Conservation (phyloP, 1,140 invertebrate genomes). For the Zaprionus ornatus region DNA sequence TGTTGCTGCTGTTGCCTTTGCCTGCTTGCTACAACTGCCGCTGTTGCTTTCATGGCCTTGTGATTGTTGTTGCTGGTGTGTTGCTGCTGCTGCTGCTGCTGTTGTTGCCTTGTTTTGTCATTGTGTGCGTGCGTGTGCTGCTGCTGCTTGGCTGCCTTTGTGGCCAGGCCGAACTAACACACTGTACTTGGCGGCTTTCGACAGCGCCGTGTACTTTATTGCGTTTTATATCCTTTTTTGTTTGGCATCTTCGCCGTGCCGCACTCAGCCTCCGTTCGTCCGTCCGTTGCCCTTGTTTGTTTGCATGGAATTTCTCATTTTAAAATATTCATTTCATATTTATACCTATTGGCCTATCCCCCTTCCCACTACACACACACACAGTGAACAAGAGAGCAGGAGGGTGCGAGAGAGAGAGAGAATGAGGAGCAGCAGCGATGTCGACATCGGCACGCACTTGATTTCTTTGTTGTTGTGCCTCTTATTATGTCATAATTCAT, state of each 20-base stretch:
- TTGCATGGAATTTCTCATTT: constrained; percentile 68
- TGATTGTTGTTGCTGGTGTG: constrained; percentile 28
- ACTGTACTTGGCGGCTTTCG: constrained; percentile 64
- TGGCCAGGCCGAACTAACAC: constrained; percentile 55
- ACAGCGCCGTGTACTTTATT: constrained; percentile 47
- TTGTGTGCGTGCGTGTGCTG: constrained; percentile 54
- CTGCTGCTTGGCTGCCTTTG: constrained; percentile 32
- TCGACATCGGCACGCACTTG: constrained; percentile 50
- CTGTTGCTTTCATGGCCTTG: constrained; percentile 57
- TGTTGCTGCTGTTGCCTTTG: constrained; percentile 39
- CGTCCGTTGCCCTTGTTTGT: constrained; percentile 36
- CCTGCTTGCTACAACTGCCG: constrained; percentile 48
- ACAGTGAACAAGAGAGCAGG: background rate
- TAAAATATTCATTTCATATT: constrained; percentile 68
- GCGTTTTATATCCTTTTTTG: constrained; percentile 62
- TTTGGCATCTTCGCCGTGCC: constrained; percentile 33
- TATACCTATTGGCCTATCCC: constrained; percentile 40
- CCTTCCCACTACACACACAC: constrained; percentile 6
- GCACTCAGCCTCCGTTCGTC: background rate
- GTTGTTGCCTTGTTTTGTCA: constrained; percentile 44
- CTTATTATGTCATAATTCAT: constrained; percentile 78
- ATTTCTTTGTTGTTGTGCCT: constrained; percentile 47
- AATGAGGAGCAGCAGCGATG: background rate
- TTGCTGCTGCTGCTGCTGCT: constrained; percentile 34
- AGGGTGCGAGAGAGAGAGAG: background rate